A percentile compares a stretch with the other conserved stretches of the same genome.
Conservation (phyloP, 2,797 vertebrate species). For the Propithecus deckenii region DNA sequence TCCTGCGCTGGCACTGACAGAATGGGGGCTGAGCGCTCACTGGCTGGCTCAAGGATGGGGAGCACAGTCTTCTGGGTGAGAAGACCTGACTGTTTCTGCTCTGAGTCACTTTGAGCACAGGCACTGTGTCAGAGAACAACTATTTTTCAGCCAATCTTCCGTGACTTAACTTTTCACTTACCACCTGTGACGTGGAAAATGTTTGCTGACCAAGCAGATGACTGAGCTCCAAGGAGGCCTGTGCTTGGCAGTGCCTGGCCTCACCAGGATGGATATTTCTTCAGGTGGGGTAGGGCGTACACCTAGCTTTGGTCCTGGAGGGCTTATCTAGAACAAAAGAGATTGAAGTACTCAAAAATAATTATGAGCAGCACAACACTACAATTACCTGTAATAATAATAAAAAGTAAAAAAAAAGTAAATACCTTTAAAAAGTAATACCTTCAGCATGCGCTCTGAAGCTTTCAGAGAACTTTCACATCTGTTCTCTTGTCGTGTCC, state of each 20-base stretch:
- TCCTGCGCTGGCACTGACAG: background rate
- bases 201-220: background rate
- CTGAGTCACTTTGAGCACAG: background rate
- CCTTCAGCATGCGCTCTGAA: background rate
- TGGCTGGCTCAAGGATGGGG: background rate
- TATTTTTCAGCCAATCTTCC: background rate
- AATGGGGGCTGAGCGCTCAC: background rate
- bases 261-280: background rate
- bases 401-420: background rate
- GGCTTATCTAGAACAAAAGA: background rate
- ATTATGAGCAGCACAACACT: background rate
- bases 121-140: background rate
- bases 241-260: background rate
- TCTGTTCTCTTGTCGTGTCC: background rate
- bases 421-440: background rate
- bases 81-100: background rate
- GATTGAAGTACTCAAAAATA: background rate
- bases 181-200: background rate
- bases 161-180: background rate
- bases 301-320: background rate
- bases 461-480: background rate
- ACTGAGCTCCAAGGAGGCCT: background rate
- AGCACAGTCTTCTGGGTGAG: background rate
- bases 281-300: background rate
- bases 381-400: background rate